These are phyloP conservation scores for Phalacrocorax carbo DNA, from an alignment of 2,113 vertebrate species.

Conservation along the genomic window DNA sequence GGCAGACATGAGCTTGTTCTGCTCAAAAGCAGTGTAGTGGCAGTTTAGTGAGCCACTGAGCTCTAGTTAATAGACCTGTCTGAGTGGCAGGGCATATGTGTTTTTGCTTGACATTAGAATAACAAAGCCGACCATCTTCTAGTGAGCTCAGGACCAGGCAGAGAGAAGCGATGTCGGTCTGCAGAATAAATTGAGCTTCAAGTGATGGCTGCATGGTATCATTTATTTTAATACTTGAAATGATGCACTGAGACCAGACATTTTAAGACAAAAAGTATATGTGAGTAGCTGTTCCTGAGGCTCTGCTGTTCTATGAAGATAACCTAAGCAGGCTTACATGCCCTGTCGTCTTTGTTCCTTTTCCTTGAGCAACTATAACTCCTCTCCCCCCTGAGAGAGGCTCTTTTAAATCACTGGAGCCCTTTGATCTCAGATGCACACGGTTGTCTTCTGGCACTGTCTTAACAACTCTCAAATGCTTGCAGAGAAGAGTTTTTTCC, in stretches of 20 bases:
- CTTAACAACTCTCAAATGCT: background rate
- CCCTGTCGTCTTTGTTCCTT: background rate
- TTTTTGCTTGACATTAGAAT: background rate
- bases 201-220: background rate
- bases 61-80: background rate
- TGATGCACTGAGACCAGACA: background rate
- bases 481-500: background rate
- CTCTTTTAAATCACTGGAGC: background rate
- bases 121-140: background rate
- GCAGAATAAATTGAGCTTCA: background rate
- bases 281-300: background rate
- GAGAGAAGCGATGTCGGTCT: background rate
- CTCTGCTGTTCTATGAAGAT: background rate
- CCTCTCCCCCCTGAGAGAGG: background rate
- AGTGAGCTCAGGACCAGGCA: background rate
- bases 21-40: background rate
- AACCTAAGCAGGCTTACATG: background rate
- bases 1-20: background rate
- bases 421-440: background rate
- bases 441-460: background rate
- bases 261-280: background rate
- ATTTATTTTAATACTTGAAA: slow-evolving; percentile 6
- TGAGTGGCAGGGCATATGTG: background rate
- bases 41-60: background rate
- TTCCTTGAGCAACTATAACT: background rate